Percentiles rank a stretch among this genome's conserved stretches.
Evolutionary conservation across 37 sponge, comb jelly and placozoan genomes (phyloP).

Genomic region (Mnemiopsis leidyi): DNA sequence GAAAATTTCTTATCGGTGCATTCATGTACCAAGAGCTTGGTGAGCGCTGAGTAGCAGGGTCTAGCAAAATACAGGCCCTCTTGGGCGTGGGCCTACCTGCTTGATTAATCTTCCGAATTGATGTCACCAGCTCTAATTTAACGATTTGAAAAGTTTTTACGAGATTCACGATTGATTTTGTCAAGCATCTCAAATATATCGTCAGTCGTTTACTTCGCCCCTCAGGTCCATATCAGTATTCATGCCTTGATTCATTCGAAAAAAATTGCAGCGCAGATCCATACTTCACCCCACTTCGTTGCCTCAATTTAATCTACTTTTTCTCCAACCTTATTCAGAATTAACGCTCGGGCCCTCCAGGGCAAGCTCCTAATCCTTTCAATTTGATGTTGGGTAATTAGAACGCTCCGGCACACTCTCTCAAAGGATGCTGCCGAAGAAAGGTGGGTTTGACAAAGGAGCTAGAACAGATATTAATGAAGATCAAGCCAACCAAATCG

Average conservation of each 20-base stretch:
- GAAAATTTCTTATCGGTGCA: neutral
- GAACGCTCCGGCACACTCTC: neutral
- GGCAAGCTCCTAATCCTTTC: neutral
- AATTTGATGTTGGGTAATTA: neutral
- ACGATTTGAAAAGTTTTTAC: neutral
- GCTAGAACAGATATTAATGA: neutral
- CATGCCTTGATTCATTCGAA: neutral
- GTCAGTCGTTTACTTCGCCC: neutral
- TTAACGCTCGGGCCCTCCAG: neutral
- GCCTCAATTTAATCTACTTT: neutral
- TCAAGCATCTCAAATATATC: neutral
- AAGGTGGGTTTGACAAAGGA: neutral
- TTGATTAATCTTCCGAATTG: constrained; percentile 31
- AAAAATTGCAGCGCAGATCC: neutral
- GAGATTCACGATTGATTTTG: constrained; percentile 15
- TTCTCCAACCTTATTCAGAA: neutral
- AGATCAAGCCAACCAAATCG: neutral
- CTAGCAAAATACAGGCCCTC: no score
- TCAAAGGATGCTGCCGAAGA: neutral
- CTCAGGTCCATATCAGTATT: neutral
- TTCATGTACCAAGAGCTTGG: neutral
- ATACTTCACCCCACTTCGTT: neutral
- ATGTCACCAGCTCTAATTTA: constrained; percentile 11
- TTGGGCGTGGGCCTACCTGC: neutral
- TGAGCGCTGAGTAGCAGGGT: no score